Base-by-base conservation (phyloP, 2,797 vertebrate species). In the Simalia tracyae region DNA sequence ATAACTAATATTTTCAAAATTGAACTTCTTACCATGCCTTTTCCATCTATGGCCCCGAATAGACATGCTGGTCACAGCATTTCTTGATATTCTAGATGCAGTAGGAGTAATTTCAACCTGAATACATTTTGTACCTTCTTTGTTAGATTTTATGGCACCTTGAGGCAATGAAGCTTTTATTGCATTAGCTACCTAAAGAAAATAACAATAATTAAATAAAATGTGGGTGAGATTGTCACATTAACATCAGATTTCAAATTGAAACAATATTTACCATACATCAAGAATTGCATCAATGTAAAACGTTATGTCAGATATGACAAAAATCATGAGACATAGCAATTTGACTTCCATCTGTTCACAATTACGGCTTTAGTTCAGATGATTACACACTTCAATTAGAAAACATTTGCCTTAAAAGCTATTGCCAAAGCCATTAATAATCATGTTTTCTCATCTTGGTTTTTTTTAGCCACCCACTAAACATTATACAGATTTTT, bases 31-130 rank as follows among this genome's bases (percentile, higher is more conserved):
- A 99, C 99, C 99, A 92, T 99, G 98, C 96, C 99, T 98, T 98
- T 99, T 99, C 99, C 99, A 99, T 94, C 99, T 98, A 93, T 99
- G 99, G 10, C 99, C 99, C 93, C 99, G 98, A 96, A 99, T 99
- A 88, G 99, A 99, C 95, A 99, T 98, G 94, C 99, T 99, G 87
- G 99, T 99, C 94, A 99, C 99, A 91, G 99, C 99, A 94, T 99
- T 99, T 95, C 99, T 98, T 94, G 99, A 99, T 98, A 99, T 99
- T 96, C 99, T 98, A 89, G 99, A 99, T 93, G 99, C 98, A 68
- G 99, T 99, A 95, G 99, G 99, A 12, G 99, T 99, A 97, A 99
- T 99, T 97, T 99, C 99, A 97, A 99, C 99, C 97, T 99, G 98
- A 98, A 99, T 99, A 93, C 98, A 99, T 89, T 98, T 98, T 24